Base-by-base conservation (phyloP, 1,140 invertebrate genomes). In the Orchestia grillus region DNA sequence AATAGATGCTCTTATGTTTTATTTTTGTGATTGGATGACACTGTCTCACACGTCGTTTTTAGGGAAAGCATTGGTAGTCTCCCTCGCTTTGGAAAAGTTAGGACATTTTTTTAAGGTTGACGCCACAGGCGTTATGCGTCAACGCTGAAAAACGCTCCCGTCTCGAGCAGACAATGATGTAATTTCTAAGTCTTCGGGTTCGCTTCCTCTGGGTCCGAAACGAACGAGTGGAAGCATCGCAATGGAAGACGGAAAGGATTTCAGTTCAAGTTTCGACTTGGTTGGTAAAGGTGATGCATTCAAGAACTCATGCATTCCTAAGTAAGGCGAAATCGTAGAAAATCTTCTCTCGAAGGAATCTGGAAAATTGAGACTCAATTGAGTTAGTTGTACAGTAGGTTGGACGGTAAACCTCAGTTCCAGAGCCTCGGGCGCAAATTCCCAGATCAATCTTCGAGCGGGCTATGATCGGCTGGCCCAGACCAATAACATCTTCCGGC, bases 271-370 rank as follows among this genome's bases (percentile, higher is more conserved):
- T 41, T 42, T 90, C 88, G 15, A 90, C 88, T 90, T 44, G 11
- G 88, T 90, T 42, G 28, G 88, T n/a, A 15, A 94, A 44, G 92
- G 92, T 47, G 92, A 45, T 94, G 92, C 92, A 94, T 94, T 94
- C 92, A 45, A 94, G 92, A 94, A n/a, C 92, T 94, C 92, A 94
- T 94, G 92, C 92, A 94, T 94, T 94, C 44, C 43, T 94, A 94
- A 94, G 92, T 47, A 94, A 91, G 92, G 92, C 92, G 92, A 94
- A 94, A 94, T 94, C 92, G 92, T 44, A 45, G 92, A 45, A 94
- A 94, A 94, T 94, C 92, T 44, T 44, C 92, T 45, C 40, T 6
- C 0, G 44, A 28, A 45, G 36, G 92, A 44, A 44, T 40, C 92
- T 42, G 44, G 43, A 47, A 94, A 94, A 94, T 94, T 94, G 92